Evolutionary conservation across 2,888 invertebrate species (phyloP), one percentile per base, ranked within the genome.

Genomic region (Heliothis peltigera): DNA sequence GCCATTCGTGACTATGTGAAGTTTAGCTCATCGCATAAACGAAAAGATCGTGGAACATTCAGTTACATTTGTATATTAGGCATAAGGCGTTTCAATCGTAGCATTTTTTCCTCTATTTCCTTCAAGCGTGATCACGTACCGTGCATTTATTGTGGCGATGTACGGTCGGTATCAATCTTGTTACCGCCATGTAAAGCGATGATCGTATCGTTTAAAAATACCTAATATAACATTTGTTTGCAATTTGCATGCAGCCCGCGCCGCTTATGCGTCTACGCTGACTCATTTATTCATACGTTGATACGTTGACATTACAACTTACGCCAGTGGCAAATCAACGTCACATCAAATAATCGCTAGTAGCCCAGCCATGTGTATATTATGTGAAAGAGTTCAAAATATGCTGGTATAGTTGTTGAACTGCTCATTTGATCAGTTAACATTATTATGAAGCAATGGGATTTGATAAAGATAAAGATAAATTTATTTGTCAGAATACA

Each of bases 251-350:
- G 75, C 84, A 64, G 32, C 47, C 42, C 54, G 60, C 77, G 62
- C 65, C 54, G n/a, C 10, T 10, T 28, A 15, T 44, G 75, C 75
- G 78, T 78, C 73, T 73, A 62, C 66, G 52, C 68, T 81, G 83
- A 82, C 62, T 81, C 83, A 82, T 77, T 75, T 80, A 80, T 78
- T 74, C 76, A 79, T 70, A 66, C 65, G 62, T 71, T 68, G 73
- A 79, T 70, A 66, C 65, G 62, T 71, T 68, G 73, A 77, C 78
- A 77, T 77, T 80, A 76, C 77, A 71, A 81, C 67, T 80, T 80
- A 80, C 77, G 72, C 72, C 67, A 79, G 76, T 75, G 65, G 70
- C 64, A 62, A 71, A 73, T 77, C 68, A 76, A 70, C 73, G 77
- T 79, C 81, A 75, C 53, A 51, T 43, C 28, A 72, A 65, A 73